Evolutionary conservation across 2,888 invertebrate genomes (phyloP).

Genomic region (Aspidiotus rigidus): DNA sequence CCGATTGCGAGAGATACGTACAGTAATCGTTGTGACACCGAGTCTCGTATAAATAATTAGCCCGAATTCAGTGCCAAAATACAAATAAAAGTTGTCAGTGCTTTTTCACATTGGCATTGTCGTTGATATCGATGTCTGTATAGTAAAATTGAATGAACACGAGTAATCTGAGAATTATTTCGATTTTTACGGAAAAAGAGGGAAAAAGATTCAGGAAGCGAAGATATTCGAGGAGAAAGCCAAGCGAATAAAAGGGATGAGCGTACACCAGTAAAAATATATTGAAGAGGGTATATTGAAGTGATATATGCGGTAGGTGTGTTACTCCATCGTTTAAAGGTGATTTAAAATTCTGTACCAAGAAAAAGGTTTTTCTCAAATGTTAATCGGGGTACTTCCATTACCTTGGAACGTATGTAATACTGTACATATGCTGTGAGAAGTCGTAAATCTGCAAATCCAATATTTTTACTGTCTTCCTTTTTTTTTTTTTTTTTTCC

Average conservation of each 20-base stretch:
- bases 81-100: no score
- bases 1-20: no score
- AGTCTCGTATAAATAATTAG: no score
- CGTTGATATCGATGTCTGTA: no score
- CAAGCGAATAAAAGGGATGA: not conserved
- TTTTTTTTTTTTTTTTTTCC: no score
- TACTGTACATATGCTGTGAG: not conserved
- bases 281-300: slow-evolving; percentile 15
- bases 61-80: no score
- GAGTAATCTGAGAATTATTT: slow-evolving; percentile 18
- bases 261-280: slow-evolving; percentile 19
- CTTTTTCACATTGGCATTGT: no score
- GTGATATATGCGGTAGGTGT: slow-evolving; percentile 28
- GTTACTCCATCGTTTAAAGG: slow-evolving; percentile 23
- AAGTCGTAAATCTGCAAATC: slow-evolving; percentile 28
- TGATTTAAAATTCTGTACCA: slow-evolving; percentile 23
- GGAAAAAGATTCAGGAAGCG: not conserved
- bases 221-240: not conserved
- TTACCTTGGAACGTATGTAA: slow-evolving; percentile 11
- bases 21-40: no score
- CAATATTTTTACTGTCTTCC: slow-evolving; percentile 15
- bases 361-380: slow-evolving; percentile 25
- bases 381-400: slow-evolving; percentile 27
- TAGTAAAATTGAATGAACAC: not conserved
- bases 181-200: not conserved